Percentiles rank a stretch among this genome's conserved stretches.
Evolutionary conservation across 2,113 vertebrate genomes (phyloP).

Genomic region (Aptenodytes patagonicus): DNA sequence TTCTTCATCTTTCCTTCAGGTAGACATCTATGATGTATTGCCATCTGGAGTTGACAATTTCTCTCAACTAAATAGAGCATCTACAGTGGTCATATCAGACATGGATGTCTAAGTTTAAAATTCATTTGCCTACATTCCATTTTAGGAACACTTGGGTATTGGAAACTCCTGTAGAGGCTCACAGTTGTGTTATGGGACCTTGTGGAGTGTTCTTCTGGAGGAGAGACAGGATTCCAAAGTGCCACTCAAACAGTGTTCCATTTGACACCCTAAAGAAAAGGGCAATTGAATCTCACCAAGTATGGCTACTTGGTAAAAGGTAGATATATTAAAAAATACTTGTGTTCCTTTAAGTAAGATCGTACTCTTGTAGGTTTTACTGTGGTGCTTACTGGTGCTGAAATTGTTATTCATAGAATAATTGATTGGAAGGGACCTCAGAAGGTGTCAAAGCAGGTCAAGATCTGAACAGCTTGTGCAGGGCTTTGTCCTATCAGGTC

Average conservation of each 20-base stretch:
- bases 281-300: not conserved
- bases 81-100: rapidly evolving
- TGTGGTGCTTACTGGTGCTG: not conserved
- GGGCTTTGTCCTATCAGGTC: not conserved
- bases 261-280: not conserved
- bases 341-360: not conserved
- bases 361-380: not conserved
- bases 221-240: not conserved
- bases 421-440: not conserved
- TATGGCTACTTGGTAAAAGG: not conserved
- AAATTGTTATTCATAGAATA: not conserved
- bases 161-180: not conserved
- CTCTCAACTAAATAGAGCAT: not conserved
- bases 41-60: not conserved
- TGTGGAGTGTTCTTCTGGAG: not conserved
- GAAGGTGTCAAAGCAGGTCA: not conserved
- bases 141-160: not conserved
- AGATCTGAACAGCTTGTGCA: not conserved
- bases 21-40: not conserved
- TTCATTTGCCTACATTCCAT: not conserved
- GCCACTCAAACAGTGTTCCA: not conserved
- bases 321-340: not conserved
- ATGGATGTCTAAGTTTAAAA: not conserved
- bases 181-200: not conserved
- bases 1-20: not conserved